Conservation (phyloP, 2,888 invertebrate species). For the Thymelicus acteon region DNA sequence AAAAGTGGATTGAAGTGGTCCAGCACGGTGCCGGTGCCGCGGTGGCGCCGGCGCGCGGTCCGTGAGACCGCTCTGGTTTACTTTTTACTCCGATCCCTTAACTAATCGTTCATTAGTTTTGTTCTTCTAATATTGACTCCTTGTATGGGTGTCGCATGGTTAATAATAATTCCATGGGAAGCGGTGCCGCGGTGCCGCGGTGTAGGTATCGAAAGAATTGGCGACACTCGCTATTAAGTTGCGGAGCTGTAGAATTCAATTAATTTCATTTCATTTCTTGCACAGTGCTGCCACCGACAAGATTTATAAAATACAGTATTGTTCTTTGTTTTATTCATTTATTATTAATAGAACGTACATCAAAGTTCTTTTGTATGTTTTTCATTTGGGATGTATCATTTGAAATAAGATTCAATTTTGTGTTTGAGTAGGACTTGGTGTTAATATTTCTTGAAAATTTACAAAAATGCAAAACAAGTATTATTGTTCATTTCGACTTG, state of each 20-base stretch:
- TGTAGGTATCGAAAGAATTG: constrained; percentile 31
- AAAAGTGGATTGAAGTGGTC: not conserved
- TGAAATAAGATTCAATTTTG: too few relatives aligned
- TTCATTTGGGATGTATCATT: too few relatives aligned
- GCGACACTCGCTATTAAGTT: constrained; percentile 18
- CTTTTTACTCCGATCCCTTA: constrained; percentile 27
- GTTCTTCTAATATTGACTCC: constrained; percentile 35
- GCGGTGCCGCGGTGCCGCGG: constrained; percentile 14
- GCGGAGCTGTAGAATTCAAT: constrained; percentile 9
- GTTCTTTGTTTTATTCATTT: not conserved
- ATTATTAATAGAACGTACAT: too few relatives aligned
- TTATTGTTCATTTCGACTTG: too few relatives aligned
- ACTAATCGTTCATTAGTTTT: constrained; percentile 37
- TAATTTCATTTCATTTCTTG: constrained; percentile 34
- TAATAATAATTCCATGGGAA: constrained; percentile 37
- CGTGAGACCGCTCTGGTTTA: constrained; percentile 30
- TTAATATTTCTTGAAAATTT: too few relatives aligned
- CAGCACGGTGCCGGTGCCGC: too few relatives aligned
- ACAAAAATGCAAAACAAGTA: too few relatives aligned
- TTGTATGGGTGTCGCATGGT: constrained; percentile 29
- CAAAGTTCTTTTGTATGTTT: too few relatives aligned
- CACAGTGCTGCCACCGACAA: not conserved
- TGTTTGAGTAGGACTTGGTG: too few relatives aligned
- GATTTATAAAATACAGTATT: constrained; percentile 29
- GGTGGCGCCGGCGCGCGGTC: not conserved